phyloP scores from a whole-genome alignment of 1,140 invertebrate species.

The Bombus cullumanus region DNA sequence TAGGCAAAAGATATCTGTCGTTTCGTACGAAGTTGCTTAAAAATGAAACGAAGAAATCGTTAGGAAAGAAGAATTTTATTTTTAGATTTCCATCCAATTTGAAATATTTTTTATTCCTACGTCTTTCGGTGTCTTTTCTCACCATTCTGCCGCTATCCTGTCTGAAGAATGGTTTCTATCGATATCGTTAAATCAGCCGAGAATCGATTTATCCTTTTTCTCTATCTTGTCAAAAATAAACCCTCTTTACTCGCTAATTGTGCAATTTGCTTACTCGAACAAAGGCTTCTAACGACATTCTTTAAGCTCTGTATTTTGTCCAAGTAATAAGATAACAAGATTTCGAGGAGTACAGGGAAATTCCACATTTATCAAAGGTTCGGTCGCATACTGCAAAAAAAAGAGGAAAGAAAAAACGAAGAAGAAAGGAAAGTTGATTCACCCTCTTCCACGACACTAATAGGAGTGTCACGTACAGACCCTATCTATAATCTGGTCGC shows the following conservation, averaged over 20 bases:
- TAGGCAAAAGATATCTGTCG: too few species aligned
- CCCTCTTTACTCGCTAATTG: not conserved
- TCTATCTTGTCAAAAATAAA: not conserved
- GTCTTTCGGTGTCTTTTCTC: too few species aligned
- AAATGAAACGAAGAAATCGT: too few species aligned
- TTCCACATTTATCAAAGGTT: not conserved
- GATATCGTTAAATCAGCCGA: too few species aligned
- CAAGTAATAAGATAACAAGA: slow-evolving; percentile 4
- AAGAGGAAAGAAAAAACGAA: not conserved
- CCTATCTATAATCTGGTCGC: slow-evolving; percentile 34
- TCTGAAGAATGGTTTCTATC: too few species aligned
- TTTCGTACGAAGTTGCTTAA: too few species aligned
- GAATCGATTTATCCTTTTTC: too few species aligned
- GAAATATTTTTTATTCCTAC: too few species aligned
- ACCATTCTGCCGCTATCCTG: too few species aligned
- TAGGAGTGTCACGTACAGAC: slow-evolving; percentile 45
- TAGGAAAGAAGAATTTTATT: too few species aligned
- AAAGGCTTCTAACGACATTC: not conserved
- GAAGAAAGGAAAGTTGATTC: too few species aligned
- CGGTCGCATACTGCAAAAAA: not conserved
- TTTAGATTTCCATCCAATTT: too few species aligned
- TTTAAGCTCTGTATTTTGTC: not conserved
- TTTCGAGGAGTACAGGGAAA: not conserved
- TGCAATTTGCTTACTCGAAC: not conserved
- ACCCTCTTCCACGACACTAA: slow-evolving; percentile 20